Evolutionary conservation across 2,797 vertebrate species (phyloP), one percentile per base, ranked within the genome.

Genomic region (Lutjanus campechanus): DNA sequence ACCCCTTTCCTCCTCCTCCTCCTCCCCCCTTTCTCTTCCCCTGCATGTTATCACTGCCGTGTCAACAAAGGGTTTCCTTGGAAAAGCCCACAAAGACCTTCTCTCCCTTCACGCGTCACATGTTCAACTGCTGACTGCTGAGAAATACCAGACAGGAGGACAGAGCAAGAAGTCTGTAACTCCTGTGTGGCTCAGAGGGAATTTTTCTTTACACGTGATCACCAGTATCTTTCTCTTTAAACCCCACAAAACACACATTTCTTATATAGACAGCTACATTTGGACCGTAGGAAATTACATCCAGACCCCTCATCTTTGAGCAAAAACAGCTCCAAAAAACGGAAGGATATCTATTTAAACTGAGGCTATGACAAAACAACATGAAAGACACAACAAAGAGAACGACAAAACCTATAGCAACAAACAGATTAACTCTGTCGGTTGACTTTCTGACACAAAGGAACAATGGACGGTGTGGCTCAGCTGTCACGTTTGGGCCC

Each of bases 41-140:
- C 25, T 67, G 76, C 55, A 75, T 55, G 66, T 58, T 79, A 79
- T 68, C 65, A 76, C 75, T 29, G 71, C 66, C 89, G 85, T 91
- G 84, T 87, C 91, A 94, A 91, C 83, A 93, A 93, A 91, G 85
- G 64, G 69, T 83, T 88, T 89, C 85, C 78, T 82, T 66, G 86
- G 85, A 96, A 96, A 94, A 89, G 80, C 84, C 91, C 87, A 93
- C 82, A 92, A 88, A 92, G 88, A 86, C 89, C 84, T 81, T 88
- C 76, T 92, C 71, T 93, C 88, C 85, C 79, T 88, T 88, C 75
- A 19, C 22, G 81, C 72, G 84, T 95, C 94, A 94, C 92, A 84
- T 94, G 92, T 86, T 92, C 81, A 89, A 76, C 92, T 92, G 93
- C 93, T 93, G 91, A 94, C 93, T 91, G 92, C 86, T 94, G 53